Conservation (phyloP, 2,797 vertebrate genomes). For the Enteromius trimaculatus region DNA sequence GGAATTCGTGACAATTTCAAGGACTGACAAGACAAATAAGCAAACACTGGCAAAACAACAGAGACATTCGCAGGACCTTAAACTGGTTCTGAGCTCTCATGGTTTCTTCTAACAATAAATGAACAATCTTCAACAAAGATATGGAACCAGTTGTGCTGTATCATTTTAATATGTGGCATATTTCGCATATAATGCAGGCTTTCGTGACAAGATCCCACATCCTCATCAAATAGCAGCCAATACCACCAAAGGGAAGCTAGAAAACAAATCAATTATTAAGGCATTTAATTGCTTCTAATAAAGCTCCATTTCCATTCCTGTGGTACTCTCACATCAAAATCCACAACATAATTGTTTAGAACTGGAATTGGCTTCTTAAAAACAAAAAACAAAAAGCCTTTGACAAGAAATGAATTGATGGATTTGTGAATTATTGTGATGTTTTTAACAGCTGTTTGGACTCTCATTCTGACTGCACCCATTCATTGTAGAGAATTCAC, state of each 20-base stretch:
- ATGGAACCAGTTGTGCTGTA: not conserved
- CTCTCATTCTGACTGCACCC: not conserved
- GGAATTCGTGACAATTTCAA: conserved; percentile 9
- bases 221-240: not conserved
- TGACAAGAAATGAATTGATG: not conserved
- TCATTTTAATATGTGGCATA: not conserved
- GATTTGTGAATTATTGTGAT: not conserved
- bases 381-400: not conserved
- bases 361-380: not conserved
- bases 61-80: not conserved
- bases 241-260: not conserved
- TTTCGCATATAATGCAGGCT: not conserved
- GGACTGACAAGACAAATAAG: conserved; percentile 12
- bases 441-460: not conserved
- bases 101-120: not conserved
- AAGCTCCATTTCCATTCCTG: not conserved
- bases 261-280: not conserved
- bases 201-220: not conserved
- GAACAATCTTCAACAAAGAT: not conserved
- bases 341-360: not conserved
- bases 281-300: not conserved
- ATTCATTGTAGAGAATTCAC: not conserved
- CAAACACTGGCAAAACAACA: not conserved
- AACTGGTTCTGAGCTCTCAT: not conserved
- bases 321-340: not conserved